Base-by-base conservation (phyloP, 1,140 invertebrate species). In the Caerostris darwini region DNA sequence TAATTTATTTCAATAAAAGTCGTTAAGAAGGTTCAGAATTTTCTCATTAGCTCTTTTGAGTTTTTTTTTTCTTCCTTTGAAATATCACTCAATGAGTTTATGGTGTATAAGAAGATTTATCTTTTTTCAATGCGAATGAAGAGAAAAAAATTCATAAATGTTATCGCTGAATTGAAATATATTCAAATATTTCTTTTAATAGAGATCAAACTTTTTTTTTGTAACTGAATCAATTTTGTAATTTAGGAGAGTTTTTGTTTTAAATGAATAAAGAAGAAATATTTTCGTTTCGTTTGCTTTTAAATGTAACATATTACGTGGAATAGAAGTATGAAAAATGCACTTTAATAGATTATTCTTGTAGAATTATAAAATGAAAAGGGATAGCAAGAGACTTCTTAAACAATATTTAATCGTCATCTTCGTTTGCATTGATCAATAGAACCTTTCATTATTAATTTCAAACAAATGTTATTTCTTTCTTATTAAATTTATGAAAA, bases 1-100 rank as follows among this genome's bases (percentile, higher is more conserved):
- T 64, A 87, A 87, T 87, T 87, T 87, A 87, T 87, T 87, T 87
- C 85, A 87, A 87, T 87, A 64, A 87, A 87, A 17, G 85, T 64
- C 57, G 57, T 87, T 61, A 87, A 87, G 85, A 50, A 12, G 50
- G 34, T 61, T 64, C 34, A 50, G 50, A 64, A 56, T 87, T 87
- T 87, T 54, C 81, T 87, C 85, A 87, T 87, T 87, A 87, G 64
- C 53, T 71, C 69, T 34, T 3, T 7, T 17, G 54, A n/a, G 5
- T 53, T 56, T 83, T 83, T 64, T 83, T 83, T 83, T 7, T 56
- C 12, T 71, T 7, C 8, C 69, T 71, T 71, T 54, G 81, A 83
- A 57, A 14, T 57, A 83, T 56, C 56, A 83, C 81, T 83, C 56
- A 56, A 56, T 6, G 12, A n/a, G 53, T 83, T 71, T 71, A 71